Evolutionary conservation across 2,113 vertebrate species (phyloP), one percentile per base, ranked within the genome.

Genomic region (Gorilla gorilla): DNA sequence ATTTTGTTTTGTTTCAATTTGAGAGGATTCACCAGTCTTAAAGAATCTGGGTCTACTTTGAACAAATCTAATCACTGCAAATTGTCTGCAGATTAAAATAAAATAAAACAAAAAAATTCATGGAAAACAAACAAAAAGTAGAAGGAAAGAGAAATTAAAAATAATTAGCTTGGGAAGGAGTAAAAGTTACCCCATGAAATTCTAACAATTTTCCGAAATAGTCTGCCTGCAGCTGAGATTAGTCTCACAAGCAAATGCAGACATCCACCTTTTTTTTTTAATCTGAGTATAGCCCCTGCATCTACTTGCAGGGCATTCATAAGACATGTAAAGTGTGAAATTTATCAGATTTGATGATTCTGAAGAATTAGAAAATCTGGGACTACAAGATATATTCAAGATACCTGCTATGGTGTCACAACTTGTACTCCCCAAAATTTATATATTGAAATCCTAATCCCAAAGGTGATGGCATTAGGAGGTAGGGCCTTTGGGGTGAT

Each of bases 81-180:
- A 73, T 1, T 7, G 64, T 48, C 55, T 84, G 48, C 78, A 64
- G 30, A 83, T 72, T 82, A 86, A 75, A 80, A 85, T 80, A 83
- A 92, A 93, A 27, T 18, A 75, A 82, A 23, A 94, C 25, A 89
- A 84, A 52, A 45, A 32, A 13, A 40, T 50, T 92, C 52, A 90
- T 61, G 30, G 43, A 18, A 91, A 95, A 83, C 18, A 89, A 95
- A 83, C 25, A 90, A 96, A 98, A 93, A 64, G 2, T 35, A 84
- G 38, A 2, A 75, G 35, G 27, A 8, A 94, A 94, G n/a, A 70
- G 64, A 92, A 76, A 59, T 50, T 85, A 89, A 89, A 64, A 89
- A 45, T 48, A 66, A 64, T 55, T 92, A 93, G 45, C 9, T 61
- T 0, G 17, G 8, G 1, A 90, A 78, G 43, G 1, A 40, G 12